phyloP scores from a whole-genome alignment of 2,797 vertebrate species.

The Micromesistius poutassou region DNA sequence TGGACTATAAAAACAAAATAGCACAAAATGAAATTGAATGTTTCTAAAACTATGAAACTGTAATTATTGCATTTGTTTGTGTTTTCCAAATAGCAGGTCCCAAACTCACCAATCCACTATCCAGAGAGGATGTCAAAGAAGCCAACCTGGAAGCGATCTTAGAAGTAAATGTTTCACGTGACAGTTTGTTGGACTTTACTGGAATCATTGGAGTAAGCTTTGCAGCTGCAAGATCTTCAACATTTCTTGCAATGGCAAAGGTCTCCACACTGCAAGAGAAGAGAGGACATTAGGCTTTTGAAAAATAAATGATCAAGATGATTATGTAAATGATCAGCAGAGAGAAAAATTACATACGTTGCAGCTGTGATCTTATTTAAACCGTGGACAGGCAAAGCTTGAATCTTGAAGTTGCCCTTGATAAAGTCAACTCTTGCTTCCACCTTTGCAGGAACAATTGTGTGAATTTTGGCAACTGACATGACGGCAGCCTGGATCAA shows the following conservation, averaged over 20 bases:
- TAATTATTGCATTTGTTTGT: constrained; percentile 1
- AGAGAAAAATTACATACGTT: constrained; percentile 47
- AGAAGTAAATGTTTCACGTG: constrained; percentile 38
- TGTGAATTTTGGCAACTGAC: constrained; percentile 61
- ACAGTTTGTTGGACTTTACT: constrained; percentile 20
- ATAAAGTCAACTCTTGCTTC: constrained; percentile 66
- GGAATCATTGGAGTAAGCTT: constrained; percentile 75
- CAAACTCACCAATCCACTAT: constrained; percentile 65
- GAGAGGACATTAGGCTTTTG: not conserved
- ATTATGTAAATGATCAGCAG: not conserved
- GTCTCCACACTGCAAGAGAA: constrained; percentile 72
- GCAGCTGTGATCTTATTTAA: constrained; percentile 65
- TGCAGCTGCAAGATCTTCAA: constrained; percentile 70
- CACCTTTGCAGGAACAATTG: constrained; percentile 67
- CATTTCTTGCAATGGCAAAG: constrained; percentile 77
- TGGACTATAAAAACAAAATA: constrained; percentile 60
- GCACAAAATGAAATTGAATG: constrained; percentile 22
- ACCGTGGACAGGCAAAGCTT: constrained; percentile 66
- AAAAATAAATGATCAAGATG: not conserved
- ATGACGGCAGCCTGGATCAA: constrained; percentile 75
- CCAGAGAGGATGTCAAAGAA: constrained; percentile 22
- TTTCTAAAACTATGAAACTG: not conserved
- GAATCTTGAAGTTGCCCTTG: constrained; percentile 74
- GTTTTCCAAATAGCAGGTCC: constrained; percentile 11
- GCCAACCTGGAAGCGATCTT: constrained; percentile 46